Evolutionary conservation across 2,888 invertebrate species (phyloP).

Genomic region (Temnothorax ravouxi): DNA sequence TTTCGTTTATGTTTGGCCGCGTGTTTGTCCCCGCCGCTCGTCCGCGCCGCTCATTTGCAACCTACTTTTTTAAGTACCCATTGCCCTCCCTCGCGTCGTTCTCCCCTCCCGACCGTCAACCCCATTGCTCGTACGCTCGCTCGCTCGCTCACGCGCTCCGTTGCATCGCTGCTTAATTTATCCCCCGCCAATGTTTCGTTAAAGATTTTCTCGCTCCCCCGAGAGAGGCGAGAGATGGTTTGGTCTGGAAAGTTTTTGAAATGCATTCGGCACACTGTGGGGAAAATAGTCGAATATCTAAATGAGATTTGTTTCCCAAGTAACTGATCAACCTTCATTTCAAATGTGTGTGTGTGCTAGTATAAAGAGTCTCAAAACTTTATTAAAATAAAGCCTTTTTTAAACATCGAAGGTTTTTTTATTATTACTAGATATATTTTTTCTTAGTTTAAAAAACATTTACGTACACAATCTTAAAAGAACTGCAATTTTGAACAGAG

Average conservation of each 20-base stretch:
- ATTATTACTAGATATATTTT: not conserved
- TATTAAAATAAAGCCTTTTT: not conserved
- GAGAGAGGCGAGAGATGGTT: slow-evolving; percentile 10
- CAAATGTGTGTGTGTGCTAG: not conserved
- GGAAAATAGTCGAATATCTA: not conserved
- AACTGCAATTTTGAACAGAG: not conserved
- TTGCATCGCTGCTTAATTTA: slow-evolving; percentile 70
- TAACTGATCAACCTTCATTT: slow-evolving; percentile 4
- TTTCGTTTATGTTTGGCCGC: slow-evolving; percentile 73
- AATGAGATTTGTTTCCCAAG: not conserved
- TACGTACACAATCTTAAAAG: not conserved
- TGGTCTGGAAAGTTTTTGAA: not conserved
- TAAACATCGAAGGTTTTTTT: not conserved
- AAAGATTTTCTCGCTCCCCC: slow-evolving; percentile 67
- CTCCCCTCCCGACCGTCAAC: slow-evolving; percentile 25
- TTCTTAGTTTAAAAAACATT: not conserved
- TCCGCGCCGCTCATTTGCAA: slow-evolving; percentile 74
- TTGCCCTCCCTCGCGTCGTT: slow-evolving; percentile 29
- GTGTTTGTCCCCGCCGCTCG: slow-evolving; percentile 66
- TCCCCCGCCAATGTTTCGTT: slow-evolving; percentile 75
- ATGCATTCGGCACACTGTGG: not conserved
- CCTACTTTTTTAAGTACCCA: slow-evolving; percentile 68
- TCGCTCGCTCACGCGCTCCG: slow-evolving; percentile 8
- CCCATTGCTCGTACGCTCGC: slow-evolving; percentile 51
- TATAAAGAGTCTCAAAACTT: not conserved